Evolutionary conservation across 2,113 vertebrate species (phyloP).

Genomic region (Stegastes partitus): DNA sequence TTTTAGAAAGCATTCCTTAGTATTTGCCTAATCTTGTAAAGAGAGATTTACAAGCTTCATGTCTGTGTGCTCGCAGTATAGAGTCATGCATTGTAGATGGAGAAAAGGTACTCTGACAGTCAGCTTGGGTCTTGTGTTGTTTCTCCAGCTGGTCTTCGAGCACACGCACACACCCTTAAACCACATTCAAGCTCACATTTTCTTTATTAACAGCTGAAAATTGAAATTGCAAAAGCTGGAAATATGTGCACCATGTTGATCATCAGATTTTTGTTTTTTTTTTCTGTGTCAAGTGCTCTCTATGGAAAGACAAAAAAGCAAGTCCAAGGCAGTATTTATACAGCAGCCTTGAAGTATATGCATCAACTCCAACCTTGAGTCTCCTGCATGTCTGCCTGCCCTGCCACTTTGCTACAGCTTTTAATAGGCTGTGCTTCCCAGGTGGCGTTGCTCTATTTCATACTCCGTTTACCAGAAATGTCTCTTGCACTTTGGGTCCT

Average conservation of each 20-base stretch:
- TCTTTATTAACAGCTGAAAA: background rate
- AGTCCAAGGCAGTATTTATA: slow-evolving; percentile 36
- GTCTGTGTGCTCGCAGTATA: background rate
- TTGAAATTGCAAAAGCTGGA: background rate
- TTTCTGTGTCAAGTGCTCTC: slow-evolving; percentile 21
- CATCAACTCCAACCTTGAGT: slow-evolving; percentile 63
- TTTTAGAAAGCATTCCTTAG: slow-evolving; percentile 44
- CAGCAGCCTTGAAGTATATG: slow-evolving; percentile 49
- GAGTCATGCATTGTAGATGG: background rate
- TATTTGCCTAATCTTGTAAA: slow-evolving; percentile 48
- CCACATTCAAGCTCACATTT: background rate
- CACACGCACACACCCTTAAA: background rate
- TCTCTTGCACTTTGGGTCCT: slow-evolving; percentile 10
- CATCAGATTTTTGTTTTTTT: background rate
- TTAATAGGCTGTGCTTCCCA: slow-evolving; percentile 56
- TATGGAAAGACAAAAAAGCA: slow-evolving; percentile 7
- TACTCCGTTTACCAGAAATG: slow-evolving; percentile 49
- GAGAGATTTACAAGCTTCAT: slow-evolving; percentile 28
- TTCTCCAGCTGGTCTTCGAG: slow-evolving; percentile 11
- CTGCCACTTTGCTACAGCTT: slow-evolving; percentile 54
- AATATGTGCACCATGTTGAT: background rate
- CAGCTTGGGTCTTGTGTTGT: background rate
- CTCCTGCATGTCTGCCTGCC: slow-evolving; percentile 33
- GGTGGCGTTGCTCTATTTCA: slow-evolving; percentile 61
- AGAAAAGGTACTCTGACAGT: background rate